Evolutionary conservation across 2,113 vertebrate genomes (phyloP), one percentile per base, ranked within the genome.

Genomic region (Glareola pratincola): DNA sequence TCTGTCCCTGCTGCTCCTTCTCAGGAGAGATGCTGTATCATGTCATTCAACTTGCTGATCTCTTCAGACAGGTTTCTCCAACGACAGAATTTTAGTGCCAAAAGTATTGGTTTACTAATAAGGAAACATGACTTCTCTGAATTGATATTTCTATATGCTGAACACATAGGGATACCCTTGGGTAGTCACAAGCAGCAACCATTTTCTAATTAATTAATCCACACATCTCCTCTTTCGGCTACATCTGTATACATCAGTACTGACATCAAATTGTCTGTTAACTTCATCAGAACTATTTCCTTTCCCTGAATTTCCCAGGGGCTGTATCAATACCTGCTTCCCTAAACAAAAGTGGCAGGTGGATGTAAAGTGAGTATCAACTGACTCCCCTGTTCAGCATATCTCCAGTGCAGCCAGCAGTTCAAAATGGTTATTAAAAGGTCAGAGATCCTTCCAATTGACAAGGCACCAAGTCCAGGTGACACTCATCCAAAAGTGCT

Each of bases 151-250:
- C 91, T 48, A 24, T 80, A 72, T 84, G 89, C 88, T 39, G 51
- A 80, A 74, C 92, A 84, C 92, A 95, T 29, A 83, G 67, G 62
- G 69, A 68, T 63, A 68, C 81, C 54, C 92, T 88, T 93, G 89
- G 81, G 90, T 67, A 91, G 89, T 51, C 67, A 82, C 93, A 85
- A 88, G 93, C 50, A 96, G 81, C 85, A 89, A 53, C 67, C 41
- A 72, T 94, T 97, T 94, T 95, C 94, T 97, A 94, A 97, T 97
- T 97, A 97, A 97, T 97, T 96, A 96, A 94, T 63, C 94, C 54
- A 37, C 67, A 89, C 67, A 66, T 73, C 88, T 96, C 68, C 62
- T 97, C 57, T 63, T 91, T 94, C 7, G 0, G 34, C 67, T 93
- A 88, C 80, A 95, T 94, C 93, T 96, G 82, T 93, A 59, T 84